Conservation (phyloP, 2,888 invertebrate species). For the Pseudeuparius sepicola region DNA sequence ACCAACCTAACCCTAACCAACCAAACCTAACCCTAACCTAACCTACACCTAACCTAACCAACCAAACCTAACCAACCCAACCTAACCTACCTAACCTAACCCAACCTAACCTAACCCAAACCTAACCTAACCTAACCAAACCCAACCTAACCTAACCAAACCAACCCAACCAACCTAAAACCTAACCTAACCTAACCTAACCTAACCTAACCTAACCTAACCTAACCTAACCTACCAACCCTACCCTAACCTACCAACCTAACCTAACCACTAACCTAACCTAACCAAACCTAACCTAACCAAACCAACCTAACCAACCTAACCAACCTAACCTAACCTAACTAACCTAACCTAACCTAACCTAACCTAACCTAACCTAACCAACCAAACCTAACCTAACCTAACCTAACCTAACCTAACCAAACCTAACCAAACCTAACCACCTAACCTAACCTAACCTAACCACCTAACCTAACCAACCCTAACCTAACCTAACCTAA, state of each 20-base stretch:
- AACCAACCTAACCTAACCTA: constrained; percentile 15
- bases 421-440: constrained; percentile 7
- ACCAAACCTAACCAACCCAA: too few species aligned
- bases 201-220: constrained; percentile 14
- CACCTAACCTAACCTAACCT: not conserved
- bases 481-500: too few species aligned
- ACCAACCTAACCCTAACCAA: constrained; percentile 11
- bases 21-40: constrained; percentile 15
- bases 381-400: too few species aligned
- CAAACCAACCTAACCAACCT: constrained; percentile 8
- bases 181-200: constrained; percentile 11
- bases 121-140: too few species aligned
- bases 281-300: constrained; percentile 5
- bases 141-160: too few species aligned
- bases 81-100: not conserved
- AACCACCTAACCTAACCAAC: too few species aligned
- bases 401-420: constrained; percentile 6
- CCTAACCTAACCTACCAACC: too few species aligned
- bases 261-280: too few species aligned
- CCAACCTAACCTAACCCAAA: constrained; percentile 1
- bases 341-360: constrained; percentile 8
- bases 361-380: constrained; percentile 5
- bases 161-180: too few species aligned
- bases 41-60: too few species aligned
- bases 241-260: too few species aligned